Conservation (phyloP, 2,888 invertebrate species). For the Cremastinae sp. region DNA sequence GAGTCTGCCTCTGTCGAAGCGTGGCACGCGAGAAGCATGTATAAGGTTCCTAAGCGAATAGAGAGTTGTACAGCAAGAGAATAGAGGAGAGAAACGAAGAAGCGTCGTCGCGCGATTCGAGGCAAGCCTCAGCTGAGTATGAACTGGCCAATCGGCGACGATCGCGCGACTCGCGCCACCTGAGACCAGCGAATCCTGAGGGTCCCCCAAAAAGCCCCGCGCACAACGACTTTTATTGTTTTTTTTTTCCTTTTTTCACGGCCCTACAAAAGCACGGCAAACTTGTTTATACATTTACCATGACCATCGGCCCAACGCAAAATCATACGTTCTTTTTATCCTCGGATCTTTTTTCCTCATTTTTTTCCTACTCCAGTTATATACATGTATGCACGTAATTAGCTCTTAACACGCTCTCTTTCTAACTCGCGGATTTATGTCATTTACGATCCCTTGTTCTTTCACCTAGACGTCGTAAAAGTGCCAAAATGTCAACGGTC, state of each 20-base stretch:
- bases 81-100: constrained; percentile 14
- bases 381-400: too few relatives aligned
- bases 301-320: constrained; percentile 3
- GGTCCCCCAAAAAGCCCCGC: constrained; percentile 59
- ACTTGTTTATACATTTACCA: constrained; percentile 23
- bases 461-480: too few relatives aligned
- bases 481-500: too few relatives aligned
- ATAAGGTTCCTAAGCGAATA: neutral
- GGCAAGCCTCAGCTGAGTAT: constrained; percentile 73
- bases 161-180: constrained; percentile 75
- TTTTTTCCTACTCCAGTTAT: too few relatives aligned
- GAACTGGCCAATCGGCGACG: constrained; percentile 72
- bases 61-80: neutral
- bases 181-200: constrained; percentile 72
- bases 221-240: constrained; percentile 29
- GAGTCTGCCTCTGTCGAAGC: too few relatives aligned
- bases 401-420: too few relatives aligned
- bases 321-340: neutral
- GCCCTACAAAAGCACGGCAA: too few relatives aligned
- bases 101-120: constrained; percentile 42
- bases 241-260: constrained; percentile 29
- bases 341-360: neutral
- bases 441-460: too few relatives aligned
- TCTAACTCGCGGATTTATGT: too few relatives aligned
- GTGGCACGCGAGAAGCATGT: neutral